Base-by-base conservation (phyloP, 2,797 vertebrate species). In the Rhynchonycteris naso region DNA sequence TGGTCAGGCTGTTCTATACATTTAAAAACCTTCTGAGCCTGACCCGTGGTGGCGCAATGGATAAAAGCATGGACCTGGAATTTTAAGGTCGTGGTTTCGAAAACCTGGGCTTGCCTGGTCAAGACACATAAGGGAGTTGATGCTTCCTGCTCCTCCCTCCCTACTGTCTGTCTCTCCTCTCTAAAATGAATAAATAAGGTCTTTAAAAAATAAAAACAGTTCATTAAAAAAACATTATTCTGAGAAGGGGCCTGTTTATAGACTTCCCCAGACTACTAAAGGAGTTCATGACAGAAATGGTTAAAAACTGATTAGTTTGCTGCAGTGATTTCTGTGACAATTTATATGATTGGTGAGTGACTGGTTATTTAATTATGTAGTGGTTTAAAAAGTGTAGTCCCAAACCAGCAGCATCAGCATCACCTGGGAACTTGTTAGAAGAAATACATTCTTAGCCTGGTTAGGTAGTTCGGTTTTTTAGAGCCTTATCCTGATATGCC, bases 11-110 rank as follows among this genome's bases (percentile, higher is more conserved):
- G 38, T 94, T 86, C 38, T 92, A 38, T 89, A 74, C 28, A 56
- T 83, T 96, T 84, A 65, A 83, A 88, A 87, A 93, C 50, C 54
- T 84, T 91, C 43, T 43, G 43, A 43, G 43, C 43, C 43, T 43
- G 43, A 43, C 43, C 43, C 8, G 43, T 43, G 43, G 43, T 43
- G 43, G 43, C 43, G 43, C 43, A 43, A 7, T 43, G 43, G 43
- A 43, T 43, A 7, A 43, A 43, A 43, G 43, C 43, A 7, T 43
- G 5, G 43, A 43, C 43, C 43, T 43, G 43, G 43, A 43, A 43
- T 43, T 5, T 5, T 43, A 7, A 43, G 43, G 43, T 43, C 8
- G 43, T 7, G 5, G 4, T 5, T 43, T 43, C 43, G 43, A 7
- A 43, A 43, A 5, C 43, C 43, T 43, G 43, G 43, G 43, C 43